Evolutionary conservation across 2,113 vertebrate genomes (phyloP), one percentile per base, ranked within the genome.

Genomic region (Pogonocichla stellata): DNA sequence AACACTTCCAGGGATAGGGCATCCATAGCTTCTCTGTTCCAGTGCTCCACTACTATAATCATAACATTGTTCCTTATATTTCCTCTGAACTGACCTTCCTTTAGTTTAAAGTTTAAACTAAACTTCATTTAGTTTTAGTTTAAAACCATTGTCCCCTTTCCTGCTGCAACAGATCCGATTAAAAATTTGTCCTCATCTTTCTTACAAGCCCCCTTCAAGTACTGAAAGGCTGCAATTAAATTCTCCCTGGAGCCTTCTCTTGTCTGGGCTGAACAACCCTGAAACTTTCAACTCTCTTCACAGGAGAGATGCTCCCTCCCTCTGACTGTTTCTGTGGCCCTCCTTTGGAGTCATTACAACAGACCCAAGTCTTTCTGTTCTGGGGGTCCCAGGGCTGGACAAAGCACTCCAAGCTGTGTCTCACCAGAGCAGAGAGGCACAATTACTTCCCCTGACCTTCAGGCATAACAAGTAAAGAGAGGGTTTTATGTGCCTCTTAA

Each of bases 151-250:
- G 4, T 4, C 6, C 9, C 15, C 57, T 67, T 13, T 45, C 18
- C 40, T 86, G 0, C 57, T 5, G 1, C 34, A 48, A 29, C 13
- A 47, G 25, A 9, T 12, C 18, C 2, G 8, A 3, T 8, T 36
- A 25, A 64, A 75, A 64, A 19, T 19, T 10, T 54, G 4, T 34
- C 23, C 7, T 7, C 5, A 20, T 13, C 57, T 75, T 58, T 83
- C 23, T 58, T 19, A 13, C 24, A 71, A 29, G 7, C 1, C 31
- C 19, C 5, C 16, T 86, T 66, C 10, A 71, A 24, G 3, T 48
- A 71, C 2, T 48, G 28, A 19, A 40, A 58, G 10, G 10, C 33
- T 5, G 1, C 24, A 29, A 5, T 29, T 54, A 36, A 86, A n/a
- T 29, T 84, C 8, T 90, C 3, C 12, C 33, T 4, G 8, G 8